A percentile compares a stretch with the other conserved stretches of the same genome.
Evolutionary conservation across 1,140 invertebrate genomes (phyloP).

Genomic region (Leptinotarsa lineolata): DNA sequence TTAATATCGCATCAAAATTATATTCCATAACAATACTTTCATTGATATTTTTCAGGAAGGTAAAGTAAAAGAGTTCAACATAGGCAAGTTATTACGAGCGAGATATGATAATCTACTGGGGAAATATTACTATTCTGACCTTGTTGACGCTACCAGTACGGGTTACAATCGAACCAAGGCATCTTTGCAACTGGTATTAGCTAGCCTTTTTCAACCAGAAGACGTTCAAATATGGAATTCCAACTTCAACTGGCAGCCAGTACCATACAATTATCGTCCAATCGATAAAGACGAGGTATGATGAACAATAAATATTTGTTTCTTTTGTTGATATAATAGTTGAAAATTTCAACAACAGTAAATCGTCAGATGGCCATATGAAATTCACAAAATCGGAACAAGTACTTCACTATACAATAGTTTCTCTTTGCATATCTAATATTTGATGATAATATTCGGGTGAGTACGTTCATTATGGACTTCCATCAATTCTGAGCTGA

Average conservation of each 20-base stretch:
- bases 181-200: constrained; percentile 61
- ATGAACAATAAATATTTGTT: constrained; percentile 18
- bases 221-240: constrained; percentile 59
- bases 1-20: too few relatives aligned
- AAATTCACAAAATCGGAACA: too few relatives aligned
- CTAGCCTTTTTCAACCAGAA: constrained; percentile 61
- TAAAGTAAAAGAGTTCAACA: constrained; percentile 61
- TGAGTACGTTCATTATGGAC: too few relatives aligned
- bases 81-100: constrained; percentile 65
- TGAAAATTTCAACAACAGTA: too few relatives aligned
- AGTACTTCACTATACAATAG: too few relatives aligned
- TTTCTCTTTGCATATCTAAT: too few relatives aligned
- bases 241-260: constrained; percentile 71
- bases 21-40: too few relatives aligned
- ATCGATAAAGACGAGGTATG: constrained; percentile 63
- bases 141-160: constrained; percentile 54
- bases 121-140: constrained; percentile 56
- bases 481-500: too few relatives aligned
- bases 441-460: too few relatives aligned
- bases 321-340: neutral
- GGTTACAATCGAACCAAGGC: constrained; percentile 64
- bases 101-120: constrained; percentile 67
- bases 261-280: constrained; percentile 68
- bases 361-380: too few relatives aligned
- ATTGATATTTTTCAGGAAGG: constrained; percentile 31